Evolutionary conservation across 2,888 invertebrate species (phyloP).

Genomic region (Periphyllus acericola): DNA sequence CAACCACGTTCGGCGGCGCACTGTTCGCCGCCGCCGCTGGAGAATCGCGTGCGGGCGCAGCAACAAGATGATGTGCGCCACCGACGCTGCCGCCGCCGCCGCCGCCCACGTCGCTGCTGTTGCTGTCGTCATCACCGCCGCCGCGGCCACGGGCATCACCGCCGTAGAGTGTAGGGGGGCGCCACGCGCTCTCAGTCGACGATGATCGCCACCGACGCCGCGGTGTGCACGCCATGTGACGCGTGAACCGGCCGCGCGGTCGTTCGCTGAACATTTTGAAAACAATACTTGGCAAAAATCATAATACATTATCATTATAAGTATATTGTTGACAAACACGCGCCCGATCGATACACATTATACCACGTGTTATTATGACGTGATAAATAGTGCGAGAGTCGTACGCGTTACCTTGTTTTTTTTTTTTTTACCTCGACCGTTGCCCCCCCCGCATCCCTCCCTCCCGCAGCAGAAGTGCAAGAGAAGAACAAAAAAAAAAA

Average conservation of each 20-base stretch:
- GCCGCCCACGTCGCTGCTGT: not conserved
- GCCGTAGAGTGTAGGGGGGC: not conserved
- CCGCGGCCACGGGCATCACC: not conserved
- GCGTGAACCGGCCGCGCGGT: conserved; percentile 16
- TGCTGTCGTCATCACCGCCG: not conserved
- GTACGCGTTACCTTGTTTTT: not conserved
- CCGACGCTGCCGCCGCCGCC: not conserved
- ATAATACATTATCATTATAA: not conserved
- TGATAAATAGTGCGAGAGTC: not conserved
- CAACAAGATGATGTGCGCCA: not conserved
- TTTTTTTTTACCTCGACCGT: no score
- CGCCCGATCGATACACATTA: not conserved
- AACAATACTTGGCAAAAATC: no score
- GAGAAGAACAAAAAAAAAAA: no score
- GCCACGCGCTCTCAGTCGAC: conserved; percentile 44
- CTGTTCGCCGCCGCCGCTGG: not conserved
- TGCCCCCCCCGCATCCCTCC: no score
- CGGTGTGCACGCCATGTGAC: conserved; percentile 20
- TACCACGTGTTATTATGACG: no score
- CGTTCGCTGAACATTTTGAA: not conserved
- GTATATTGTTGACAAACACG: not conserved
- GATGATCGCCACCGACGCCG: conserved; percentile 17
- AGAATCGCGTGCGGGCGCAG: not conserved
- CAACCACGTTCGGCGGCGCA: not conserved
- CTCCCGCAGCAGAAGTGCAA: no score